phyloP scores from a whole-genome alignment of 2,888 invertebrate species.

The Protophormia terraenovae region DNA sequence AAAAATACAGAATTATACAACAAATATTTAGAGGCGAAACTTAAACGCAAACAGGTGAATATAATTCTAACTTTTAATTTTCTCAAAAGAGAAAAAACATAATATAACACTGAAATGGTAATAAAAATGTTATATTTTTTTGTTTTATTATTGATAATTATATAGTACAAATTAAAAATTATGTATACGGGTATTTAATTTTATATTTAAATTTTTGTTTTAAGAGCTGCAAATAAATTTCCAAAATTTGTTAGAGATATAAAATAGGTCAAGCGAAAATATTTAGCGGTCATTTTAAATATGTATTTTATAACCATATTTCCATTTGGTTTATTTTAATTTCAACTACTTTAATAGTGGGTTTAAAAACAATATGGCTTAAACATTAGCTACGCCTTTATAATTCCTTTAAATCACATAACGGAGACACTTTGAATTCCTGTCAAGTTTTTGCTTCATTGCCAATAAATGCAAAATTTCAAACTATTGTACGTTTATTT shows the following conservation, averaged over 20 bases:
- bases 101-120: not conserved
- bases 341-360: not conserved
- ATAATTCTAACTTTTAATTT: not conserved
- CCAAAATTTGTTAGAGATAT: not conserved
- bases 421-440: constrained; percentile 47
- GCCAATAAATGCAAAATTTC: constrained; percentile 37
- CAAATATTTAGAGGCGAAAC: constrained; percentile 38
- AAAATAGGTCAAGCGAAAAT: constrained; percentile 21
- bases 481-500: constrained; percentile 36
- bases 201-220: not conserved
- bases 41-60: constrained; percentile 64
- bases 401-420: constrained; percentile 31
- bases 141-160: constrained; percentile 56
- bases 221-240: not conserved
- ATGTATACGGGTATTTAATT: not conserved
- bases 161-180: constrained; percentile 11
- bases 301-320: not conserved
- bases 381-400: constrained; percentile 42
- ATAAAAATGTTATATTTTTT: constrained; percentile 33
- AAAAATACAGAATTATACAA: not conserved
- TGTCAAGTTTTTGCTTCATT: constrained; percentile 34
- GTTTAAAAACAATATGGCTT: not conserved
- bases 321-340: not conserved
- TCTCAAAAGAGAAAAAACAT: not conserved
- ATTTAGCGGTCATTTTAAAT: not conserved